These are phyloP conservation scores for Platycheirus rosarum DNA, from an alignment of 2,888 invertebrate species.

Conservation along the genomic window DNA sequence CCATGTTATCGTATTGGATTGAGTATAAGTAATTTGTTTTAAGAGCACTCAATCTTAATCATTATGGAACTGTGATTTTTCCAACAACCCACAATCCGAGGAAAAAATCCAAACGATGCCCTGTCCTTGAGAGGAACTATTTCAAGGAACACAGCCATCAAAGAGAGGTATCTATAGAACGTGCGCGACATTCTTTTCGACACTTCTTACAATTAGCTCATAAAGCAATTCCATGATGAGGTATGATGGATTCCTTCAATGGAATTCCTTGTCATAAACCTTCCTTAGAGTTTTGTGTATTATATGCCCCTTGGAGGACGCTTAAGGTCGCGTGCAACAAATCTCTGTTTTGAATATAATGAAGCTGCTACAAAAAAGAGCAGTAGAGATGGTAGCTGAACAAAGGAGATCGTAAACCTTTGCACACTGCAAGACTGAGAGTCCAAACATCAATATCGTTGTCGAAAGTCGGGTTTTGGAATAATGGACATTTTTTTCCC, in stretches of 20 bases:
- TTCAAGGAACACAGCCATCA: conserved; percentile 20
- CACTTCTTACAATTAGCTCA: conserved; percentile 63
- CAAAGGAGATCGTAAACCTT: conserved; percentile 39
- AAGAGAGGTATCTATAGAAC: conserved; percentile 25
- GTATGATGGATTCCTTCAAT: conserved; percentile 66
- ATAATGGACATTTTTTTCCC: conserved; percentile 30
- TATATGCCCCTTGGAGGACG: conserved; percentile 18
- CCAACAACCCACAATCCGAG: not conserved
- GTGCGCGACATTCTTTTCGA: conserved; percentile 54
- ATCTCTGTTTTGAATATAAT: conserved; percentile 57
- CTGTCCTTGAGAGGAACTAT: conserved; percentile 50
- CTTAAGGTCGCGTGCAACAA: conserved; percentile 64
- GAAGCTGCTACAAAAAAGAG: conserved; percentile 38
- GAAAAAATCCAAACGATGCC: not conserved
- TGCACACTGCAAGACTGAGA: conserved; percentile 3
- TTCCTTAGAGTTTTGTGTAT: not conserved
- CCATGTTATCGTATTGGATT: conserved; percentile 36
- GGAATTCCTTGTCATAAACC: conserved; percentile 60
- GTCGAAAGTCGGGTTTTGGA: not conserved
- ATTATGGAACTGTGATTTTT: not conserved
- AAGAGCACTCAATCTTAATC: conserved; percentile 40
- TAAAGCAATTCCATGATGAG: conserved; percentile 73
- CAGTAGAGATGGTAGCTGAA: conserved; percentile 45
- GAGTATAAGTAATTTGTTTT: conserved; percentile 37
- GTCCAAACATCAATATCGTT: not conserved